These are phyloP conservation scores for Drosophila trichaetosa DNA, from an alignment of 2,888 invertebrate species.

Conservation along the genomic window DNA sequence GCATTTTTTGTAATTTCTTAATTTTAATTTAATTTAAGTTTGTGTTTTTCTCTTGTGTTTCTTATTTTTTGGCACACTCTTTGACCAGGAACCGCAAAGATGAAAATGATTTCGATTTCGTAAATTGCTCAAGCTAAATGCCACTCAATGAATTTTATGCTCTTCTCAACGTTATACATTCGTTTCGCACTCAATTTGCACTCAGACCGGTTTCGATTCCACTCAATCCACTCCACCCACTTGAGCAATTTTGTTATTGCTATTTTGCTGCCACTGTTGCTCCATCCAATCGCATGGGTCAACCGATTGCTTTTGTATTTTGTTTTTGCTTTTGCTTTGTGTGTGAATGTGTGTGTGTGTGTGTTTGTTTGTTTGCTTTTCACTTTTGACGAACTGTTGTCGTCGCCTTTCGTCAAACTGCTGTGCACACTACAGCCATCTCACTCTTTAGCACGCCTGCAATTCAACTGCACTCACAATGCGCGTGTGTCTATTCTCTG, in stretches of 20 bases:
- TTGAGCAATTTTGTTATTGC: conserved; percentile 45
- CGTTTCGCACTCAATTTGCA: conserved; percentile 30
- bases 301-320: conserved; percentile 56
- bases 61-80: conserved; percentile 53
- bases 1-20: conserved; percentile 67
- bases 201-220: conserved; percentile 49
- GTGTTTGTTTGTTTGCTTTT: conserved; percentile 43
- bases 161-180: background rate
- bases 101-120: conserved; percentile 22
- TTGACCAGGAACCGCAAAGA: conserved; percentile 47
- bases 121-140: conserved; percentile 3
- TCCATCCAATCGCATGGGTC: conserved; percentile 74
- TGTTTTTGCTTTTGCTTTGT: conserved; percentile 46
- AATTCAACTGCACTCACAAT: conserved; percentile 35
- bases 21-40: conserved; percentile 30
- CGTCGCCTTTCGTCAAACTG: conserved; percentile 76
- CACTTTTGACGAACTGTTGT: conserved; percentile 78
- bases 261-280: conserved; percentile 41
- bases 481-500: conserved; percentile 3
- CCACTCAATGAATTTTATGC: conserved; percentile 49
- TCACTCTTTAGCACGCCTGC: conserved; percentile 56
- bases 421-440: conserved; percentile 53
- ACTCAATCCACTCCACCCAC: conserved; percentile 66
- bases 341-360: conserved; percentile 27
- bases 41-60: conserved; percentile 15